A percentile compares a stretch with the other conserved stretches of the same genome.
Conservation (phyloP, 1,140 invertebrate species). For the Papilio helenus region DNA sequence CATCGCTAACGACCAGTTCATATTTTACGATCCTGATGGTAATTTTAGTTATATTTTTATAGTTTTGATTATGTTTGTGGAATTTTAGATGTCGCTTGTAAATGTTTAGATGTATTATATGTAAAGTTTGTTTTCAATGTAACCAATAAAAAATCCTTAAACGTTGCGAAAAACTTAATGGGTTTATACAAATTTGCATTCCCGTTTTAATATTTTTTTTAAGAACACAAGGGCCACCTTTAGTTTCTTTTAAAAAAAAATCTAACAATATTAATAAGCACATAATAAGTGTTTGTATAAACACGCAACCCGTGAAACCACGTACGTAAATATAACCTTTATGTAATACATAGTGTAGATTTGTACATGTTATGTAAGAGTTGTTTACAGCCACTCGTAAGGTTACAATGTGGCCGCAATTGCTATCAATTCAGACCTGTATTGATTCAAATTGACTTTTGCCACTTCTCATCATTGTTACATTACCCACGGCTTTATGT, state of each 20-base stretch:
- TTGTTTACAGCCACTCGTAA: neutral
- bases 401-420: neutral
- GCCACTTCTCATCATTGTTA: neutral
- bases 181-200: too few species aligned
- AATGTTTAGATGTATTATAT: too few species aligned
- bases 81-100: too few species aligned
- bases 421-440: constrained; percentile 2
- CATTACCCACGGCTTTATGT: neutral
- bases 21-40: neutral
- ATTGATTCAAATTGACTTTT: constrained; percentile 22
- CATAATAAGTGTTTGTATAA: too few species aligned
- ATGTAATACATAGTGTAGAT: neutral
- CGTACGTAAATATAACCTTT: neutral
- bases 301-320: too few species aligned
- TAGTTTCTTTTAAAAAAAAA: too few species aligned
- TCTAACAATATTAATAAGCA: too few species aligned
- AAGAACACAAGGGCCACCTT: neutral
- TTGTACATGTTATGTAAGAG: neutral
- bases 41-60: neutral
- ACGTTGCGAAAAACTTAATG: too few species aligned
- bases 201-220: neutral
- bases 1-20: constrained; percentile 20
- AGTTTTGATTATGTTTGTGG: neutral
- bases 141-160: too few species aligned
- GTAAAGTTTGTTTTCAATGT: too few species aligned